Evolutionary conservation across 2,888 invertebrate genomes (phyloP).

Genomic region (Pyralis farinalis): DNA sequence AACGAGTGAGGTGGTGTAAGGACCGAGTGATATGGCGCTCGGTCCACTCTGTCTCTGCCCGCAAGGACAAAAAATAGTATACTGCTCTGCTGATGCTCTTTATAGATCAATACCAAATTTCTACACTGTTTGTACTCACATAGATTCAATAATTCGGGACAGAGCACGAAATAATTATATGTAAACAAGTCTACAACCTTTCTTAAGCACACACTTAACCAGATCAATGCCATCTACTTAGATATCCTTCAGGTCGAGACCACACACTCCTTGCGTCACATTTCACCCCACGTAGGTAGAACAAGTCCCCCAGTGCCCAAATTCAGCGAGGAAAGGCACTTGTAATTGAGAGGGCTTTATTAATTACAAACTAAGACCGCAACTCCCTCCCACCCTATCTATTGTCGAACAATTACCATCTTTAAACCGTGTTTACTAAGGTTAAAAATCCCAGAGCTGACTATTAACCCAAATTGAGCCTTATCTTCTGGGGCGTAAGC

Average conservation of each 20-base stretch:
- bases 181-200: background rate
- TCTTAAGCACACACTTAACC: conserved; percentile 7
- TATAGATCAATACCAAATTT: too few species aligned
- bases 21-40: too few species aligned
- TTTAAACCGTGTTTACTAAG: conserved; percentile 54
- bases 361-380: conserved; percentile 79
- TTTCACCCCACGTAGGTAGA: conserved; percentile 4
- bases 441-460: conserved; percentile 54
- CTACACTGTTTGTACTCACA: too few species aligned
- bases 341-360: conserved; percentile 80
- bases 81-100: too few species aligned
- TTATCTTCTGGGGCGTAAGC: conserved; percentile 74
- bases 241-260: background rate
- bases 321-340: conserved; percentile 69
- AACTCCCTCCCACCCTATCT: conserved; percentile 40
- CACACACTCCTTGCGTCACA: conserved; percentile 2
- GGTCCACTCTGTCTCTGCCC: too few species aligned
- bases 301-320: conserved; percentile 26
- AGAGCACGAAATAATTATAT: background rate
- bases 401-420: conserved; percentile 50
- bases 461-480: conserved; percentile 59
- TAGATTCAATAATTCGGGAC: too few species aligned
- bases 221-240: conserved; percentile 8
- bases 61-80: too few species aligned
- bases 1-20: too few species aligned